These are phyloP conservation scores for Stigmatopora argus DNA, from an alignment of 2,113 vertebrate species.

Conservation along the genomic window DNA sequence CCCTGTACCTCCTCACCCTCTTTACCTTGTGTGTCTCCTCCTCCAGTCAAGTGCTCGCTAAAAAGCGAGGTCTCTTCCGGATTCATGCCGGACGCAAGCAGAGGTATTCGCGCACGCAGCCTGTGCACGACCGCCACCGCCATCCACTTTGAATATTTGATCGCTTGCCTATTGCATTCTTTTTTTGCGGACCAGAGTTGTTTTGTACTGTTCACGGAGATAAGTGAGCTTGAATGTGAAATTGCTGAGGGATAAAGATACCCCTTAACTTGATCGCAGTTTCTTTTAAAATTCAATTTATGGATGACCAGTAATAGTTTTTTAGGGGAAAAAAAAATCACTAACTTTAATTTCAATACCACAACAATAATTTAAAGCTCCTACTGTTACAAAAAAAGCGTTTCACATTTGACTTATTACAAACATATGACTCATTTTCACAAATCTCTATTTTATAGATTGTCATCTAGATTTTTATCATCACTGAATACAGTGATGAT, in stretches of 20 bases:
- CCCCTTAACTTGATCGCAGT: too few species aligned
- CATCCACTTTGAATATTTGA: conserved; percentile 18
- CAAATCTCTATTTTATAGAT: too few species aligned
- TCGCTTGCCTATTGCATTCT: conserved; percentile 42
- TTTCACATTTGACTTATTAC: too few species aligned
- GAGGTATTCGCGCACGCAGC: conserved; percentile 81
- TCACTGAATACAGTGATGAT: too few species aligned
- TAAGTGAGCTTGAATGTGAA: not conserved
- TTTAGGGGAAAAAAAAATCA: too few species aligned
- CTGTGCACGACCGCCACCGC: conserved; percentile 68
- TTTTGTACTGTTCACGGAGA: not conserved
- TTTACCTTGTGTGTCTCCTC: conserved; percentile 82
- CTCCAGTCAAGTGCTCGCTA: conserved; percentile 87
- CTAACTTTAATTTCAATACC: too few species aligned
- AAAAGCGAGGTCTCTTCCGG: conserved; percentile 96
- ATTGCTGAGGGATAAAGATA: not conserved
- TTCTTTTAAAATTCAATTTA: too few species aligned
- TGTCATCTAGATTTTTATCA: too few species aligned
- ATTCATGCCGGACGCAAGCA: conserved; percentile 91
- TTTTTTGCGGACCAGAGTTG: conserved; percentile 46
- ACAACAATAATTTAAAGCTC: too few species aligned
- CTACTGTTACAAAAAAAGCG: too few species aligned
- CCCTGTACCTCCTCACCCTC: conserved; percentile 61
- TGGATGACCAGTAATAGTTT: too few species aligned
- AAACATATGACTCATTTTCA: too few species aligned